phyloP scores from a whole-genome alignment of 2,888 invertebrate species.

The Epirrhoe alternata region DNA sequence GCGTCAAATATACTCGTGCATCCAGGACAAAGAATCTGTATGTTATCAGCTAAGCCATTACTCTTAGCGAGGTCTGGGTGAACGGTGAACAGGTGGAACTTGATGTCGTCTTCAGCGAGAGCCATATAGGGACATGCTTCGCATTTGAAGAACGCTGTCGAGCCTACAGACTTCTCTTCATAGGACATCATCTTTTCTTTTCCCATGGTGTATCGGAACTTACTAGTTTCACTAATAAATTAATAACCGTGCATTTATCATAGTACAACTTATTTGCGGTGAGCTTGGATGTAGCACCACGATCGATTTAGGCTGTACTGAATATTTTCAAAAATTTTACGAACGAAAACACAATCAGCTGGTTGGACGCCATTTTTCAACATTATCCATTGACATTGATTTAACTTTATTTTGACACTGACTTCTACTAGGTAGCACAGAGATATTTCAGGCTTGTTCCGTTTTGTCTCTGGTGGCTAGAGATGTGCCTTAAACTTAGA shows the following conservation, averaged over 20 bases:
- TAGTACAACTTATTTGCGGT: neutral
- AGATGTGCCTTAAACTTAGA: too few relatives aligned
- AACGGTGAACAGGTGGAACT: slow-evolving; percentile 79
- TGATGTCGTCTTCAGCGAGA: slow-evolving; percentile 80
- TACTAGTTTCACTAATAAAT: neutral
- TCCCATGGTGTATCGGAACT: slow-evolving; percentile 48
- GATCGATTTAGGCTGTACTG: neutral
- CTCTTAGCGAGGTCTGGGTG: slow-evolving; percentile 80
- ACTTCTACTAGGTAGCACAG: neutral
- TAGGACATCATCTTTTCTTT: slow-evolving; percentile 80
- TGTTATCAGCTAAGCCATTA: slow-evolving; percentile 81
- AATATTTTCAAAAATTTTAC: neutral
- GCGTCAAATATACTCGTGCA: slow-evolving; percentile 88
- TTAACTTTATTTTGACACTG: neutral
- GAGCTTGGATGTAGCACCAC: neutral
- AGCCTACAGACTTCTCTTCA: slow-evolving; percentile 79
- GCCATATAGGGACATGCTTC: slow-evolving; percentile 84
- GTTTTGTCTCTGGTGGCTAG: too few relatives aligned
- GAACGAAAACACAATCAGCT: slow-evolving; percentile 15
- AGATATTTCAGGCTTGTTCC: too few relatives aligned
- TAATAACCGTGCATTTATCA: neutral
- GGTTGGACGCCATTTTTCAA: slow-evolving; percentile 6
- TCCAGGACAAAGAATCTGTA: slow-evolving; percentile 87
- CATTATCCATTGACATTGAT: neutral
- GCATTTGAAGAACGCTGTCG: slow-evolving; percentile 82